Evolutionary conservation across 1,140 invertebrate genomes (phyloP).

Genomic region (Mizuhopecten yessoensis): DNA sequence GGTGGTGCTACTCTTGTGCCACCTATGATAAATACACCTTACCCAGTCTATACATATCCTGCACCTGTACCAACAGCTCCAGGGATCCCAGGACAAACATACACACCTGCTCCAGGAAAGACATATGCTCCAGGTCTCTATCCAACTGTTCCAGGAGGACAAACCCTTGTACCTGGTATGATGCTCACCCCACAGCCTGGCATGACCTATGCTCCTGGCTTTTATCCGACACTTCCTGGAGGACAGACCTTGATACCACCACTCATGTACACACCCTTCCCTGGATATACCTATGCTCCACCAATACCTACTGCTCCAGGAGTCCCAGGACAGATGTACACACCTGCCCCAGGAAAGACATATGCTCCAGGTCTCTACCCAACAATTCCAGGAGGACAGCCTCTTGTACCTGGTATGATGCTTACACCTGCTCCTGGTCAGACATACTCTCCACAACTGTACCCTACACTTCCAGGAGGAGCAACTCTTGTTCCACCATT

Average conservation of each 20-base stretch:
- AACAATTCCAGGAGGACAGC: slow-evolving; percentile 61
- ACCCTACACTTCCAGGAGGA: slow-evolving; percentile 58
- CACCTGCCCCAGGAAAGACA: slow-evolving; percentile 67
- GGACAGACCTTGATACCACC: no score
- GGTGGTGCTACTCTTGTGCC: no score
- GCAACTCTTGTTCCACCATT: slow-evolving; percentile 42
- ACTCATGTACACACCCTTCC: slow-evolving; percentile 36
- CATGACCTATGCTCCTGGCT: slow-evolving; percentile 50
- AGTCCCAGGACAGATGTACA: slow-evolving; percentile 44
- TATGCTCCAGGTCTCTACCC: slow-evolving; percentile 67
- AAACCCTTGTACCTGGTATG: slow-evolving; percentile 63
- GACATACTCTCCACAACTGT: slow-evolving; percentile 58
- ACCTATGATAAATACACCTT: no score
- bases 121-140: slow-evolving; percentile 63
- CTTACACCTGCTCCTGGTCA: slow-evolving; percentile 55
- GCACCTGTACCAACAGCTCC: slow-evolving; percentile 48
- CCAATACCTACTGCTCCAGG: slow-evolving; percentile 52
- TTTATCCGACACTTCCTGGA: neutral
- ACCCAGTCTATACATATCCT: no score
- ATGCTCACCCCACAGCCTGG: slow-evolving; percentile 63
- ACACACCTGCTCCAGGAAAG: slow-evolving; percentile 65
- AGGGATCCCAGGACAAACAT: slow-evolving; percentile 45
- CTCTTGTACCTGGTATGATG: slow-evolving; percentile 58
- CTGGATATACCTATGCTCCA: slow-evolving; percentile 62
- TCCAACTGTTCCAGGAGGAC: slow-evolving; percentile 62